These are phyloP conservation scores for Brachypalpus laphriformis DNA, from an alignment of 2,888 invertebrate genomes.

Conservation along the genomic window DNA sequence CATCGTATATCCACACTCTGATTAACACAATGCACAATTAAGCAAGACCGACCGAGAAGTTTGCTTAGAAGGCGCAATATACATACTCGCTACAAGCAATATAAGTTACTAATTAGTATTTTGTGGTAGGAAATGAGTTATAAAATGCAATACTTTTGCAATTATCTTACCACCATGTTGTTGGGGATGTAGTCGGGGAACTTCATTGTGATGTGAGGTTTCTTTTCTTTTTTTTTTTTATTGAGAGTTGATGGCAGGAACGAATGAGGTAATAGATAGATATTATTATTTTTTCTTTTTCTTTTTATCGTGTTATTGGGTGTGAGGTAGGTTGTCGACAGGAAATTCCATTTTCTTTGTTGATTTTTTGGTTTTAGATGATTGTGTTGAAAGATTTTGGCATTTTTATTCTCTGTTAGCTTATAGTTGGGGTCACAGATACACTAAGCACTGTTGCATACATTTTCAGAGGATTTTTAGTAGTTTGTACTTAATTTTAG, in stretches of 20 bases:
- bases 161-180: conserved; percentile 79
- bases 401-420: conserved; percentile 1
- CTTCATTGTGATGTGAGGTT: conserved; percentile 77
- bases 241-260: conserved; percentile 39
- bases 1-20: conserved; percentile 59
- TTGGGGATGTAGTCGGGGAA: conserved; percentile 82
- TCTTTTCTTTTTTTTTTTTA: conserved; percentile 4
- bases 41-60: no score
- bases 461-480: not conserved
- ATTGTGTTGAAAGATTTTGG: not conserved
- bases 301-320: conserved; percentile 7
- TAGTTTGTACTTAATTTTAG: not conserved
- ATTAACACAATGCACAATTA: conserved; percentile 60
- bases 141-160: conserved; percentile 43
- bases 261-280: conserved; percentile 35
- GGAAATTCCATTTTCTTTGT: conserved; percentile 41
- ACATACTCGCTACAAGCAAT: no score
- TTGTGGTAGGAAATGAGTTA: conserved; percentile 35
- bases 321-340: conserved; percentile 39
- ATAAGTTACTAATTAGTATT: conserved; percentile 37
- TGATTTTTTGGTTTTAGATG: conserved; percentile 25
- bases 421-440: not conserved
- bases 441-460: not conserved
- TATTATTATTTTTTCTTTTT: conserved; percentile 23
- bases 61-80: not conserved